phyloP scores from a whole-genome alignment of 2,113 vertebrate species.

The Cyanoliseus patagonus region DNA sequence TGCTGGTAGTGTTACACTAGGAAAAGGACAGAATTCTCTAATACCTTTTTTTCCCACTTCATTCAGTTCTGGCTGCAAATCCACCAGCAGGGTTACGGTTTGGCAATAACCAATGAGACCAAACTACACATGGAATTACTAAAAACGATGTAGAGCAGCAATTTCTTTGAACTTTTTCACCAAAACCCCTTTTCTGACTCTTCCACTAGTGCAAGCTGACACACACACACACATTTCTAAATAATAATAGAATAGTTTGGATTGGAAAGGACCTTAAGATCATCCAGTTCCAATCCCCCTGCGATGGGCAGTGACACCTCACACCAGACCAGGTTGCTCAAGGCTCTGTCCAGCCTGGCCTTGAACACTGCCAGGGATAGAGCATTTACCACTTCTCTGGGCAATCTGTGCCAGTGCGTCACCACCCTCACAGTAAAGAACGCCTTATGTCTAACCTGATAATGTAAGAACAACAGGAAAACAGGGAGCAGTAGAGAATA shows the following conservation, averaged over 20 bases:
- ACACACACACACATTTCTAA: not conserved
- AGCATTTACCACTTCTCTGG: not conserved
- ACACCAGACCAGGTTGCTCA: not conserved
- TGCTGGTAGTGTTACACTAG: not conserved
- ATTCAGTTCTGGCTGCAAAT: not conserved
- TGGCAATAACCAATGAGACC: not conserved
- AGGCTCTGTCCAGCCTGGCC: not conserved
- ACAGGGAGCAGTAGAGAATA: not conserved
- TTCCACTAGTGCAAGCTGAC: not conserved
- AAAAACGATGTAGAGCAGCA: not conserved
- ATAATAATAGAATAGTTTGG: not conserved
- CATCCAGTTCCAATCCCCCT: not conserved
- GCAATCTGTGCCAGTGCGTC: not conserved
- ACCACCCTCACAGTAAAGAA: not conserved
- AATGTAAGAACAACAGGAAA: not conserved
- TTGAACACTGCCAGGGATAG: not conserved
- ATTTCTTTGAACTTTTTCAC: not conserved
- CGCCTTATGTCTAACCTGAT: not conserved
- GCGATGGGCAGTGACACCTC: not conserved
- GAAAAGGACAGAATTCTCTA: not conserved
- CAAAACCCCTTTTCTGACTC: not conserved
- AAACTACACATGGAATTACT: not conserved
- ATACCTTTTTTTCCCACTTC: accelerated
- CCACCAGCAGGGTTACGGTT: not conserved
- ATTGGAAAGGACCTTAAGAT: not conserved